Base-by-base conservation (phyloP, 2,797 vertebrate species). In the Leptoclinus maculatus region DNA sequence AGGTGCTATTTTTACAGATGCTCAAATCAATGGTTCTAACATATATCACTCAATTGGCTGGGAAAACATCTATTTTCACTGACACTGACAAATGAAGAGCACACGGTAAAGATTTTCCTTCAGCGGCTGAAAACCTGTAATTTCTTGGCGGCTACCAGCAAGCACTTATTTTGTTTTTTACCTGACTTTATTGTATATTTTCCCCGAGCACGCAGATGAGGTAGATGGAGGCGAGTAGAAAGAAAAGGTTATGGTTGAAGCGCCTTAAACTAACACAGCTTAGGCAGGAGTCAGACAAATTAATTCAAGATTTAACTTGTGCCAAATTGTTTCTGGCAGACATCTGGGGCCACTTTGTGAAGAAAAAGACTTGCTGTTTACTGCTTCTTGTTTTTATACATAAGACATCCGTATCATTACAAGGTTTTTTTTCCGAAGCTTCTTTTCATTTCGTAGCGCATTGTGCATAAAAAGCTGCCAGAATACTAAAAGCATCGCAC, bases 1-100 rank as follows among this genome's bases (percentile, higher is more conserved):
- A 80, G 74, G 60, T 69, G 77, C 75, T 87, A 84, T 91, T 88
- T 88, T 71, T 78, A 78, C 69, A 66, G 60, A 29, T 38, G 76
- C 82, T 89, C 57, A 84, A 91, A 91, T 90, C 89, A 80, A 84
- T 92, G 91, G 60, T 85, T 92, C 83, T 83, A 93, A 93, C 83
- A 71, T 83, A 80, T 83, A 88, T 90, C 83, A 71, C 87, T 89
- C 91, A 94, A 76, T 69, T 76, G 80, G 76, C 90, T 80, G 74
- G 90, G 88, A 92, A 88, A 93, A 85, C 69, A 76, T 91, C 69
- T 94, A 79, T 84, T 74, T 87, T 84, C 76, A 69, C 88, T 80
- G 90, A 90, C 87, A 88, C 86, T 85, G 89, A 91, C 87, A 94
- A 92, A 95, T 89, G 92, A 94, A 83, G 88, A 90, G 79, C 83